Conservation (phyloP, 2,113 vertebrate species). For the Formicarius rufipectus region DNA sequence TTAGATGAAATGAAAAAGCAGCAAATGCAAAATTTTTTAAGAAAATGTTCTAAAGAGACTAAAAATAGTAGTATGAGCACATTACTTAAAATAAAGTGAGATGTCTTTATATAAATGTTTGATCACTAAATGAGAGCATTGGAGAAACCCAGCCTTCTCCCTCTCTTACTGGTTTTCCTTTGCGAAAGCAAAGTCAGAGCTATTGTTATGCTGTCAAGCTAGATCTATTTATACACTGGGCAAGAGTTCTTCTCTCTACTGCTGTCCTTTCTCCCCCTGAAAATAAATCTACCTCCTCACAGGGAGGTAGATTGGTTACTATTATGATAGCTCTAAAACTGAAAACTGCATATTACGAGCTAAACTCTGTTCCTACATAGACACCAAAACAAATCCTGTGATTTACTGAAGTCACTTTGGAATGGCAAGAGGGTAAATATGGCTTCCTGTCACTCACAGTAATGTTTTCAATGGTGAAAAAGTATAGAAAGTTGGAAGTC, state of each 20-base stretch:
- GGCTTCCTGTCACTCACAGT: background rate
- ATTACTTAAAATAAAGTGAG: background rate
- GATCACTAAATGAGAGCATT: background rate
- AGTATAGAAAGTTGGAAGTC: background rate
- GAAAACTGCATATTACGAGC: background rate
- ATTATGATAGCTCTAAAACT: slow-evolving; percentile 36
- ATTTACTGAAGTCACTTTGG: slow-evolving; percentile 22
- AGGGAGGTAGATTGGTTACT: background rate
- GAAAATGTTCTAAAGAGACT: background rate
- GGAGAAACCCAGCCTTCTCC: background rate
- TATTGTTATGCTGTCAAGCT: background rate
- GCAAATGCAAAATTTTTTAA: background rate
- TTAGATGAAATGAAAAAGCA: background rate
- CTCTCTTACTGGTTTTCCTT: background rate
- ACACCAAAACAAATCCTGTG: slow-evolving; percentile 31
- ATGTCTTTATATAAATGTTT: background rate
- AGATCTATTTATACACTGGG: background rate
- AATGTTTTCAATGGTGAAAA: background rate
- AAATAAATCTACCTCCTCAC: background rate
- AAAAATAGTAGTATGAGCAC: background rate
- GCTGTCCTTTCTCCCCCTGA: background rate
- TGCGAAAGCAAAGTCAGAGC: background rate
- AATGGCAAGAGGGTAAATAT: background rate
- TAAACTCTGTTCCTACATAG: background rate
- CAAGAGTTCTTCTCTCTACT: background rate